These are phyloP conservation scores for Caenorhabditis parvicauda DNA, from an alignment of 2,888 invertebrate genomes.

Conservation along the genomic window DNA sequence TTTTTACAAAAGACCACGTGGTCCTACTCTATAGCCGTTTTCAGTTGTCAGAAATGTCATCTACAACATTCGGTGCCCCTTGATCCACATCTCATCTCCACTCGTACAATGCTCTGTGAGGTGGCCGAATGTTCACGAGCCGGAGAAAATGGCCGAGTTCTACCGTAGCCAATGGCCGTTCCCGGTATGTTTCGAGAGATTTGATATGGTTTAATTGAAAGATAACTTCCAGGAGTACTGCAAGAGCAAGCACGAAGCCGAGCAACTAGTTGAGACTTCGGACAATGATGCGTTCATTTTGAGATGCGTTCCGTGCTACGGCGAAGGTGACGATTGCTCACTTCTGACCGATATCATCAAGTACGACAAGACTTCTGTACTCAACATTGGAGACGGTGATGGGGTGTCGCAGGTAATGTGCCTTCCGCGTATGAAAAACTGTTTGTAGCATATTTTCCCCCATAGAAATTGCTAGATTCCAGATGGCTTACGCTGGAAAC, in stretches of 20 bases:
- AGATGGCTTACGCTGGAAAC: slow-evolving; percentile 56
- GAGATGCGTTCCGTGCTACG: slow-evolving; percentile 34
- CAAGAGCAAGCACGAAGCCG: slow-evolving; percentile 41
- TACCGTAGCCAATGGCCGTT: slow-evolving; percentile 37
- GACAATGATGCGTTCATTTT: slow-evolving; percentile 24
- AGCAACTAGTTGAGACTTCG: slow-evolving; percentile 23
- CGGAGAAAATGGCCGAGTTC: slow-evolving; percentile 32
- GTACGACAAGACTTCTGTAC: slow-evolving; percentile 22
- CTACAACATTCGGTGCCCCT: slow-evolving; percentile 13
- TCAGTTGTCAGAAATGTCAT: slow-evolving; percentile 12
- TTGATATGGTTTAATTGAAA: background rate
- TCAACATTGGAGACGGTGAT: slow-evolving; percentile 44
- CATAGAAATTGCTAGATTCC: slow-evolving; percentile 1
- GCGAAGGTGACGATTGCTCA: slow-evolving; percentile 37
- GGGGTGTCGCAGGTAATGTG: slow-evolving; percentile 48
- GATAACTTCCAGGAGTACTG: slow-evolving; percentile 42
- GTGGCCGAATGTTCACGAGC: slow-evolving; percentile 52
- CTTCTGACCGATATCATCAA: slow-evolving; percentile 41
- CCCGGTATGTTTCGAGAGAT: slow-evolving; percentile 4
- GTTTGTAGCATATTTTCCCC: background rate
- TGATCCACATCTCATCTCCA: slow-evolving; percentile 47
- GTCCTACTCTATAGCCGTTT: background rate
- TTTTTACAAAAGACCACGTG: background rate
- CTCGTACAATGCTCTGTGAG: slow-evolving; percentile 50
- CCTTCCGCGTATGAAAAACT: background rate